Conservation (phyloP, 1,140 invertebrate genomes). For the Lasioglossum baleicum region DNA sequence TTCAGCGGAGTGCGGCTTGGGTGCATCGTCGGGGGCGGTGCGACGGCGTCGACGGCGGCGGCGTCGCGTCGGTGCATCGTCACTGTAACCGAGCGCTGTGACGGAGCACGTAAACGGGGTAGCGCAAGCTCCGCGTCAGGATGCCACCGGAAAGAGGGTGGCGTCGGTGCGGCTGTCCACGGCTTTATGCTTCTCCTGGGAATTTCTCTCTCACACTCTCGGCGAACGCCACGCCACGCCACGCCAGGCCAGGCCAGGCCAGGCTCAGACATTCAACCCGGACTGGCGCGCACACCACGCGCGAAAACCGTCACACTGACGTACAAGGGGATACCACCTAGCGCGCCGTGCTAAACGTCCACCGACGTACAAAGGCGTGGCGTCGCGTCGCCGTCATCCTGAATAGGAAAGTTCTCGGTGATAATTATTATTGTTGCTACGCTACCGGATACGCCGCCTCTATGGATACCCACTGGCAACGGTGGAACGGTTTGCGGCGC, state of each 20-base stretch:
- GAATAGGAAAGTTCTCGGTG: slow-evolving; percentile 37
- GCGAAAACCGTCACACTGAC: neutral
- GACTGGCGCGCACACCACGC: neutral
- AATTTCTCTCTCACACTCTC: slow-evolving; percentile 53
- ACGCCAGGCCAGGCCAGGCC: no score
- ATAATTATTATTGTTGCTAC: slow-evolving; percentile 54
- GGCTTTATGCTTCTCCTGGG: slow-evolving; percentile 64
- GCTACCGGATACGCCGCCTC: slow-evolving; percentile 12
- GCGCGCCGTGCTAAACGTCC: slow-evolving; percentile 25
- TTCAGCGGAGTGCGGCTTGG: no score
- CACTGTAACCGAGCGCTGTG: slow-evolving; percentile 44
- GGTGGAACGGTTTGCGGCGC: no score
- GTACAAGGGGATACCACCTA: neutral
- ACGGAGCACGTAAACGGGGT: slow-evolving; percentile 55
- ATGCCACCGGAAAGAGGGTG: slow-evolving; percentile 59
- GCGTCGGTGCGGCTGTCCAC: slow-evolving; percentile 50
- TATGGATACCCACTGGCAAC: neutral
- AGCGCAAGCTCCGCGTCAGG: slow-evolving; percentile 59
- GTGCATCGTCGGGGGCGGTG: no score
- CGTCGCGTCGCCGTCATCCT: neutral
- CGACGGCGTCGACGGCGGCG: slow-evolving; percentile 36
- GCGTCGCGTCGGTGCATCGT: slow-evolving; percentile 48
- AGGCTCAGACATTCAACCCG: slow-evolving; percentile 34
- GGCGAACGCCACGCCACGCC: neutral
- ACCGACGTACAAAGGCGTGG: slow-evolving; percentile 22